Evolutionary conservation across 2,888 invertebrate genomes (phyloP), one percentile per base, ranked within the genome.

Genomic region (Melanophora roralis): DNA sequence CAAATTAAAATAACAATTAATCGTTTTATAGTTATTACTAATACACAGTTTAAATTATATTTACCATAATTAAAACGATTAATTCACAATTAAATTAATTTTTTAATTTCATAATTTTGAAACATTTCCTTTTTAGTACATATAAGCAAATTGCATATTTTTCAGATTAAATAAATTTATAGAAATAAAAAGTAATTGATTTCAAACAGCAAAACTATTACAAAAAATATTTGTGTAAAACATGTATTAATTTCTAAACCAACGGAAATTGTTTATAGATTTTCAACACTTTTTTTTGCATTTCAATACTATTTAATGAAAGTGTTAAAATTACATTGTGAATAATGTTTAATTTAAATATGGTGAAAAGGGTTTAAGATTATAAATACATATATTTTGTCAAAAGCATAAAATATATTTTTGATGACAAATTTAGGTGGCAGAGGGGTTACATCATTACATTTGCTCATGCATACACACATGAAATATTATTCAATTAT

Each of bases 401-500:
- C 36, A 60, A 16, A 51, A 51, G 16, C 27, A 40, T 16, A 5
- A 40, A 27, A 43, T 43, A 9, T 11, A 40, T 19, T 38, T 60
- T 12, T 45, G 16, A 57, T 59, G 68, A 36, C 47, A 68, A 32
- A 57, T 47, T 55, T 51, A 40, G 51, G n/a, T 19, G 21, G 51
- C 6, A 34, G 59, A 21, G 40, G 51, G 47, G 47, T 23, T 32
- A 1, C 9, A 7, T 7, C 27, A 27, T 21, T 43, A 6, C 7
- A 38, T 36, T 47, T 57, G 27, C 9, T 47, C 16, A 38, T 16
- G 59, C 6, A 38, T 16, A 69, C 6, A 38, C 2, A 49, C 27
- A 49, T 9, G 38, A 69, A 49, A 51, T 72, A 53, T 43, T 16
- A 36, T 77, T 77, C 59, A 45, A 72, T 65, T 71, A 72, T 45